Percentiles rank a stretch among this genome's conserved stretches.
These are phyloP conservation scores for Chinchilla lanigera DNA, from an alignment of 2,113 vertebrate genomes.

Conservation along the genomic window DNA sequence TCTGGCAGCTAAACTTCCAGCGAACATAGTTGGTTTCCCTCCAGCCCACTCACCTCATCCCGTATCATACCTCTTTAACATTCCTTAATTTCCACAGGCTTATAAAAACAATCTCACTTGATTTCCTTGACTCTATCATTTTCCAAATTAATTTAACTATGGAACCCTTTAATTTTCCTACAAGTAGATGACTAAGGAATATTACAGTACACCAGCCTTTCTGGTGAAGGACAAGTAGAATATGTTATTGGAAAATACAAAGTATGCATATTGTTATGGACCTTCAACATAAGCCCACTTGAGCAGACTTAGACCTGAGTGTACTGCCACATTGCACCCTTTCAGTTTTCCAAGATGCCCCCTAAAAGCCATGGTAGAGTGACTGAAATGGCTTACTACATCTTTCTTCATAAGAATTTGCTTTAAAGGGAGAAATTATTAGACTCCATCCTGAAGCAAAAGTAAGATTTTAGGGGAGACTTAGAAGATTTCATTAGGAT, in stretches of 20 bases:
- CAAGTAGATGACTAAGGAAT: not conserved
- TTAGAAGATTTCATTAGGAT: not conserved
- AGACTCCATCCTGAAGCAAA: not conserved
- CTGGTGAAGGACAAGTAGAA: not conserved
- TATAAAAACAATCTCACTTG: not conserved
- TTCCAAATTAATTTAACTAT: slow-evolving; percentile 23
- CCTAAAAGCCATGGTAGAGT: not conserved
- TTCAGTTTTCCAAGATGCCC: not conserved
- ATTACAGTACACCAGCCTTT: not conserved
- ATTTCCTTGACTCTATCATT: slow-evolving; percentile 7
- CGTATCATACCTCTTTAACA: not conserved
- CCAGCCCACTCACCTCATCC: not conserved
- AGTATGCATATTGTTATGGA: not conserved
- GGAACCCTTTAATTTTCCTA: not conserved
- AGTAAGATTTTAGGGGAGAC: not conserved
- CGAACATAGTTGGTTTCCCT: not conserved
- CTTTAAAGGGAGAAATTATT: not conserved
- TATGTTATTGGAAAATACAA: not conserved
- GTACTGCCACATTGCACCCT: not conserved
- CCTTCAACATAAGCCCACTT: not conserved
- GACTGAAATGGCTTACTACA: not conserved
- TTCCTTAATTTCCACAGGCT: not conserved
- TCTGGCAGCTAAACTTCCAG: not conserved
- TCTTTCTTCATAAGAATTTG: not conserved
- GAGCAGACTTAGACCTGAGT: not conserved